Base-by-base conservation (phyloP, 2,113 vertebrate genomes). In the Quiscalus mexicanus region DNA sequence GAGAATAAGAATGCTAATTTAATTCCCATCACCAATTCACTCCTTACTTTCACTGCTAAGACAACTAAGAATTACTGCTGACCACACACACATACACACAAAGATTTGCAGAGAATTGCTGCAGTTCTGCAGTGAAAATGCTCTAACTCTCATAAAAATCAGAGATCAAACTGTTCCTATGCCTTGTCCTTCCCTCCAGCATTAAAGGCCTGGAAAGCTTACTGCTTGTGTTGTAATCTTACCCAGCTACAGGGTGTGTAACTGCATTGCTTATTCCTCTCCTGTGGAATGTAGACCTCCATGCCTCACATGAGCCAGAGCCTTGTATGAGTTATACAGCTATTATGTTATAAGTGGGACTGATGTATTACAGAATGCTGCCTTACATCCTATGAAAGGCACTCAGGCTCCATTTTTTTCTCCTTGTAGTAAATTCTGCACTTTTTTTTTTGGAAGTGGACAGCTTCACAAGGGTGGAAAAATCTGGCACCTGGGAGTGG, bases 301-400 rank as follows among this genome's bases (percentile, higher is more conserved):
- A 84, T 94, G 95, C 79, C 89, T 96, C 91, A 93, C 93, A 94
- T 68, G 92, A 95, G 81, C 84, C 79, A 85, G 88, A 83, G 74
- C 53, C 95, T 77, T 85, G 91, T 87, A 90, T 97, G 97, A 97
- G 93, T 98, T 97, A 97, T 97, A 94, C 1, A 22, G 95, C 97
- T 97, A 97, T 97, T 97, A 97, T 93, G 93, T 95, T 98, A 95
- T 97, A 98, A 97, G 95, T 94, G 94, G 96, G 93, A 92, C 96
- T 97, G 97, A 98, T 97, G 94, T 94, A 97, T 97, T 94, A 90
- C 93, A 74, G 86, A 94, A 90, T 52, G 79, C 82, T 75, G 88
- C 93, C 68, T 95, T 97, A 97, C 85, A 97, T 97, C 94, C 95
- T 95, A 28, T 58, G 90, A 95, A 93, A 94, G 91, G 96, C 75